These are phyloP conservation scores for Pseudococcus jackbeardsleyi DNA, from an alignment of 2,888 invertebrate genomes.

Conservation along the genomic window DNA sequence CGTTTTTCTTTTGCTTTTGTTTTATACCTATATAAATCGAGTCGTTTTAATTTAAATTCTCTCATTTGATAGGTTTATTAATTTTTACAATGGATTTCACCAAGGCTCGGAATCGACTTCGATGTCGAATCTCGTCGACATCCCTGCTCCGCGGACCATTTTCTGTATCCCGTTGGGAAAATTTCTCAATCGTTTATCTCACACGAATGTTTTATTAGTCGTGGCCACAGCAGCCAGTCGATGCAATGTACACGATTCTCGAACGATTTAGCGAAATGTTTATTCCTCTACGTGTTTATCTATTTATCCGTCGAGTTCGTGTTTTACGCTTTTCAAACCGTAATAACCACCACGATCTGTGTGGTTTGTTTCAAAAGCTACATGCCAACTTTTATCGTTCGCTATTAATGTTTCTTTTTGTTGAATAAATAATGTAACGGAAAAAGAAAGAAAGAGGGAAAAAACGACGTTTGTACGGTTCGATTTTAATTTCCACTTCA, in stretches of 20 bases:
- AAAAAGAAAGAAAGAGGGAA: neutral
- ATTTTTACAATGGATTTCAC: neutral
- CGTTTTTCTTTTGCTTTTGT: neutral
- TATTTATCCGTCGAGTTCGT: constrained; percentile 39
- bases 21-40: neutral
- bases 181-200: too few species aligned
- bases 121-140: too few species aligned
- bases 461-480: neutral
- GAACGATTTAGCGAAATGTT: constrained; percentile 39
- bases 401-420: constrained; percentile 38
- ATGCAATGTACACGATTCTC: neutral
- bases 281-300: constrained; percentile 33
- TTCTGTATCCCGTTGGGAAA: too few species aligned
- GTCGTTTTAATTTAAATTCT: neutral
- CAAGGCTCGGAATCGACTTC: too few species aligned
- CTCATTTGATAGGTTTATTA: neutral
- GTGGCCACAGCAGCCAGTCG: too few species aligned
- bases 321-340: constrained; percentile 31
- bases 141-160: too few species aligned
- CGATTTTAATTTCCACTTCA: constrained; percentile 45
- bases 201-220: too few species aligned
- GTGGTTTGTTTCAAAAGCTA: constrained; percentile 54
- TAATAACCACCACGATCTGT: constrained; percentile 47
- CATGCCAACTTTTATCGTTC: constrained; percentile 41
- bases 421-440: constrained; percentile 41